These are phyloP conservation scores for Phrynocephalus guinanensis DNA, from an alignment of 2,797 vertebrate genomes.

Conservation along the genomic window DNA sequence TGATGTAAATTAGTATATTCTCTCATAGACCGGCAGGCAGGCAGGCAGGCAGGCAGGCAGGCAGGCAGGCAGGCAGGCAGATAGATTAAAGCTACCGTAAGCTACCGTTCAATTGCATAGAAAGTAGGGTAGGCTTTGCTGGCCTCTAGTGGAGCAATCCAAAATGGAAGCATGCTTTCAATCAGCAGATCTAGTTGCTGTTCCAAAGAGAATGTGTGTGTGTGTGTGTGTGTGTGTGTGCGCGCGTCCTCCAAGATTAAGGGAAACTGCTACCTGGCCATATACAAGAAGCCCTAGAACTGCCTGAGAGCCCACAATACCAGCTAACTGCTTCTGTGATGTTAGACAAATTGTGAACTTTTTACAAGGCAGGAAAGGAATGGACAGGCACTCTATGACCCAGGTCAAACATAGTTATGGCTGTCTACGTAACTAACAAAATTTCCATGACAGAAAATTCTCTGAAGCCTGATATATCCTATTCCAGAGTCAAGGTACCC, in stretches of 20 bases:
- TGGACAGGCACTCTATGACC: too few relatives aligned
- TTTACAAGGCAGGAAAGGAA: not conserved
- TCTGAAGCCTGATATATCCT: not conserved
- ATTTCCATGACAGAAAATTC: not conserved
- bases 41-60: too few relatives aligned
- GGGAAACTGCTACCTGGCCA: not conserved
- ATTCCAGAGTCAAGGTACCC: not conserved
- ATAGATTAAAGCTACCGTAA: too few relatives aligned
- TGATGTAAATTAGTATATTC: not conserved
- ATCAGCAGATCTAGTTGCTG: not conserved
- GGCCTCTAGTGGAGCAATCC: constrained; percentile 71
- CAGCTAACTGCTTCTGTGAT: not conserved
- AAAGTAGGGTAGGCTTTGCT: constrained; percentile 45
- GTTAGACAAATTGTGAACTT: not conserved
- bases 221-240: not conserved
- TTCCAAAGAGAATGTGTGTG: not conserved
- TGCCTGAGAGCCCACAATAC: not conserved
- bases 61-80: too few relatives aligned
- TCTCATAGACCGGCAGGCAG: too few relatives aligned
- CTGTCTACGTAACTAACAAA: not conserved
- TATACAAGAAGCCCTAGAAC: not conserved
- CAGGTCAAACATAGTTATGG: not conserved
- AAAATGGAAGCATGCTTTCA: not conserved
- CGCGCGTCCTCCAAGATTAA: not conserved
- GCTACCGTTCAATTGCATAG: not conserved